Conservation (phyloP, 2,888 invertebrate species). For the Biston stratarius region DNA sequence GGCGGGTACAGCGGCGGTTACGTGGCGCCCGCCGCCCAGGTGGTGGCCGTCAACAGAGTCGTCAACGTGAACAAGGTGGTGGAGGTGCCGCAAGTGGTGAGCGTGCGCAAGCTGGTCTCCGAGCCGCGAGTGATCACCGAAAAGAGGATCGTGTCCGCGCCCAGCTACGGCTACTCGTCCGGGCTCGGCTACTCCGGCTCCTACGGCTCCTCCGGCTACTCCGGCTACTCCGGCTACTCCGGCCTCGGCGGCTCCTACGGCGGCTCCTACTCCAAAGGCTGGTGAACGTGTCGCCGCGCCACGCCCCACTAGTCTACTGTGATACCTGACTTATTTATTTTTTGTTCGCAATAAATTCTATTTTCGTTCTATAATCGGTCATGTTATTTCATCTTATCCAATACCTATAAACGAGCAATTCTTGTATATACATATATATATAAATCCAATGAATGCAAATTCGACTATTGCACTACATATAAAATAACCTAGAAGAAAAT, state of each 20-base stretch:
- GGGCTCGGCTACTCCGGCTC: conserved; percentile 1
- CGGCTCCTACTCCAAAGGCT: conserved; percentile 41
- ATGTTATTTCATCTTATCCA: no score
- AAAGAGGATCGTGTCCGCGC: conserved; percentile 44
- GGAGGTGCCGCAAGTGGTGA: conserved; percentile 46
- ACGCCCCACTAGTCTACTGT: conserved; percentile 9
- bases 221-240: conserved; percentile 30
- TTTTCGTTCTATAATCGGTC: neutral
- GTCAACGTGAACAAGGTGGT: conserved; percentile 46
- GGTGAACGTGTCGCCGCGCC: conserved; percentile 37
- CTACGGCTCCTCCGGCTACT: conserved; percentile 27
- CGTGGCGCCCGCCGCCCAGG: conserved; percentile 35
- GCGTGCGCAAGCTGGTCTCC: conserved; percentile 48
- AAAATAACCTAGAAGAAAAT: no score
- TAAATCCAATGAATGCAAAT: no score
- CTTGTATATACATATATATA: no score
- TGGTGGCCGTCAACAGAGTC: conserved; percentile 43
- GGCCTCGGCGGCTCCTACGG: neutral
- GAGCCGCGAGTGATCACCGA: conserved; percentile 48
- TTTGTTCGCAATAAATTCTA: conserved; percentile 10
- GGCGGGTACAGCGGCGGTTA: conserved; percentile 34
- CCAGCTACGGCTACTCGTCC: conserved; percentile 26
- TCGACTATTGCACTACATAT: no score
- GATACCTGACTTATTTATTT: conserved; percentile 19
- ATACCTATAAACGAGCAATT: no score